Evolutionary conservation across 2,888 invertebrate genomes (phyloP), one percentile per base, ranked within the genome.

Genomic region (Athalia circularis): DNA sequence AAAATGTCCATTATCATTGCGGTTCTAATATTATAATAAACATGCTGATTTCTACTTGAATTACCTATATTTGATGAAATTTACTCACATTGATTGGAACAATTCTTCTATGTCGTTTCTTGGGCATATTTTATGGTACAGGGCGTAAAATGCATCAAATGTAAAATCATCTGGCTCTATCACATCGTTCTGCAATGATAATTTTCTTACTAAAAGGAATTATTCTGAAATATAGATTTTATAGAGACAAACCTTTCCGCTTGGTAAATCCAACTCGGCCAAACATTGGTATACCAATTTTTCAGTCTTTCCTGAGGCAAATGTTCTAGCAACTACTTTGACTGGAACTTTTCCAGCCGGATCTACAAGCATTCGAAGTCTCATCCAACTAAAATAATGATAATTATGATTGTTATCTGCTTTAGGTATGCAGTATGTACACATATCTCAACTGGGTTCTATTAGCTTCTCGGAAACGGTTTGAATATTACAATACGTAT

Each of bases 271-370:
- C 81, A 99, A 93, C 88, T 99, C 99, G 77, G 96, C 95, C 82
- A 99, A 93, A 91, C 97, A 98, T 89, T 99, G 98, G 92, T 99
- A 99, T 54, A 99, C 98, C 90, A 99, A 93, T 91, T 98, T 99
- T 91, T 99, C 99, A 4, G 99, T 98, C 92, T 98, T 98, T 54
- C 99, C 99, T n/a, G 99, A 99, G 3, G 99, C 99, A 92, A 99
- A 99, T 79, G 99, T 99, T 88, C 97, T 93, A 77, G 98, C 98
- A 54, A 99, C 96, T 72, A 98, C 97, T 92, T 98, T 97, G 3
- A 99, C 98, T 3, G 99, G 99, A 79, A 99, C 98, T 91, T 98
- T 98, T 59, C 98, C 97, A 87, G 95, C 95, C 57, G 96, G 95
- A 90, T 99, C 99, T 77, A 97, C 97, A 86, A 96, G 93, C 92